Conservation (phyloP, 2,888 invertebrate genomes). For the Coelogynopora nodosa region DNA sequence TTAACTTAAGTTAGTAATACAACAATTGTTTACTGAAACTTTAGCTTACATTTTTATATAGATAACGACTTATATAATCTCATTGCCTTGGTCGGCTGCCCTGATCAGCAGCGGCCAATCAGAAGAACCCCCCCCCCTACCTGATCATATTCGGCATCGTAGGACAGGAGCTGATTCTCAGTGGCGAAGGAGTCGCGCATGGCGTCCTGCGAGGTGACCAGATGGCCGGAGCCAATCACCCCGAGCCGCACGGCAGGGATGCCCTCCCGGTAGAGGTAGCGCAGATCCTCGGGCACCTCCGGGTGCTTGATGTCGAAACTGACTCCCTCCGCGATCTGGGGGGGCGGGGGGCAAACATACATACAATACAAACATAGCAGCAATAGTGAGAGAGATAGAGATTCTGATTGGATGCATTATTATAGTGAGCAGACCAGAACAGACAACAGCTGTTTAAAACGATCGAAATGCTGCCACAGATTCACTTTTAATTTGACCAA, state of each 20-base stretch:
- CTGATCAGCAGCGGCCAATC: too few species aligned
- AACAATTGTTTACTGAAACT: too few species aligned
- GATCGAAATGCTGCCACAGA: too few species aligned
- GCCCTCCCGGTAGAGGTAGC: slow-evolving; percentile 29
- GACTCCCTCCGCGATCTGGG: slow-evolving; percentile 34
- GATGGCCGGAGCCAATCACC: slow-evolving; percentile 77
- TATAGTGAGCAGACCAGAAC: too few species aligned
- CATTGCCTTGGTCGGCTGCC: too few species aligned
- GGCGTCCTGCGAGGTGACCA: slow-evolving; percentile 74
- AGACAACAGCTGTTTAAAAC: too few species aligned
- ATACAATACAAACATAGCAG: background rate
- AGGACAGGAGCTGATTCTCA: slow-evolving; percentile 77
- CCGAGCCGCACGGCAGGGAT: slow-evolving; percentile 71
- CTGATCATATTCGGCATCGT: slow-evolving; percentile 92
- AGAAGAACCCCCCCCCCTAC: background rate
- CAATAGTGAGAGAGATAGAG: background rate
- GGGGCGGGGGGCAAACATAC: background rate
- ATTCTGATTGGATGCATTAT: too few species aligned
- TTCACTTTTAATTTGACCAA: too few species aligned
- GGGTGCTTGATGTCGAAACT: slow-evolving; percentile 54
- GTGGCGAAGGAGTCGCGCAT: slow-evolving; percentile 81
- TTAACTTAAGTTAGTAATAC: too few species aligned
- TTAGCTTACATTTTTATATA: too few species aligned
- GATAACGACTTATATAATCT: too few species aligned
- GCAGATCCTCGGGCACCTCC: slow-evolving; percentile 51